phyloP scores from a whole-genome alignment of 1,140 invertebrate species.

The Drosophila sulfurigaster region DNA sequence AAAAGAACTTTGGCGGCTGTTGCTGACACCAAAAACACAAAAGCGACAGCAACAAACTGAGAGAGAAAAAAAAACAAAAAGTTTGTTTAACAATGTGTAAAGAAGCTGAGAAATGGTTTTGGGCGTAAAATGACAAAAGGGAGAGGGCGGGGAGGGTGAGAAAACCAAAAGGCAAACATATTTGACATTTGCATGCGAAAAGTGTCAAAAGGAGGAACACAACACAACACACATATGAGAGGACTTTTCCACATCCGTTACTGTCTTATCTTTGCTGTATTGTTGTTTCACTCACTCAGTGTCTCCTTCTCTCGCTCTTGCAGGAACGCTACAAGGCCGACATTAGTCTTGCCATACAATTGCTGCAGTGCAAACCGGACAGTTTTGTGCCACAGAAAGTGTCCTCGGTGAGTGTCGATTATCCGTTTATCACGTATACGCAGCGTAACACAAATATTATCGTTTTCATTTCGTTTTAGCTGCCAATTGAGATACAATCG shows the following conservation, averaged over 20 bases:
- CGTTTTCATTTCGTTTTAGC: constrained; percentile 85
- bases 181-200: constrained; percentile 81
- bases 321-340: constrained; percentile 98
- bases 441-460: not conserved
- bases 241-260: constrained; percentile 49
- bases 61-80: constrained; percentile 25
- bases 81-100: constrained; percentile 77
- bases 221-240: constrained; percentile 19
- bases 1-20: constrained; percentile 71
- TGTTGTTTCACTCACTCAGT: constrained; percentile 23
- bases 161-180: constrained; percentile 70
- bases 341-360: constrained; percentile 96
- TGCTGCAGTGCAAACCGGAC: constrained; percentile 97
- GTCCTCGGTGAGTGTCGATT: constrained; percentile 90
- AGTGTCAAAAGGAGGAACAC: constrained; percentile 71
- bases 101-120: constrained; percentile 49
- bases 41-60: constrained; percentile 45
- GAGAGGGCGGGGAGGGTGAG: constrained; percentile 11
- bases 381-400: constrained; percentile 97
- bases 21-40: constrained; percentile 78
- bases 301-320: constrained; percentile 63
- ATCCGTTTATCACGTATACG: not conserved
- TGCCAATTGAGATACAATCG: constrained; percentile 95
- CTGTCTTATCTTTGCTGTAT: constrained; percentile 55
- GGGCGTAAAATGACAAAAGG: constrained; percentile 21